Evolutionary conservation across 2,113 vertebrate genomes (phyloP).

Genomic region (Odocoileus hemionus): DNA sequence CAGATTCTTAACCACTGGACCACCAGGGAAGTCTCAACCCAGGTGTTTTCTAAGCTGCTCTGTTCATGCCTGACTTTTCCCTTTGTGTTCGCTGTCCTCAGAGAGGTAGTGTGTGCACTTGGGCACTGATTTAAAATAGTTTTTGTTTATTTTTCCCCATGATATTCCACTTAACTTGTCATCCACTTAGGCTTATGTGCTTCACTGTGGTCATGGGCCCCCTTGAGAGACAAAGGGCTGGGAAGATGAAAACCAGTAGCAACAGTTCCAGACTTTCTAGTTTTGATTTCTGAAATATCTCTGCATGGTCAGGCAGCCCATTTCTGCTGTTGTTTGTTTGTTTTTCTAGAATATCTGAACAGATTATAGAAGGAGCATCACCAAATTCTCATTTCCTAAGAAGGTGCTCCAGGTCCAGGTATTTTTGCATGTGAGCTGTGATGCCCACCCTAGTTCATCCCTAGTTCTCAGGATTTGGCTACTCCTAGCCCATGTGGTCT

Average conservation of each 20-base stretch:
- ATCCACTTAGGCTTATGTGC: neutral
- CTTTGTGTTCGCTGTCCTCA: neutral
- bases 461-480: neutral
- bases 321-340: neutral
- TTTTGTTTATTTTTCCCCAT: neutral
- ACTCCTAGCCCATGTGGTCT: neutral
- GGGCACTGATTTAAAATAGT: neutral
- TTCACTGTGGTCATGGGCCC: fast-evolving
- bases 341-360: neutral
- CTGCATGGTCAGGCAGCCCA: neutral
- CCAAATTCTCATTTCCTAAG: neutral
- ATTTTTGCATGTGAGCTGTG: neutral
- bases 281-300: neutral
- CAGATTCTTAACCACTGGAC: neutral
- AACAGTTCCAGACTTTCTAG: neutral
- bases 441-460: fast-evolving
- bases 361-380: neutral
- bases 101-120: neutral
- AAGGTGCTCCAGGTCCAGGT: fast-evolving
- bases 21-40: neutral
- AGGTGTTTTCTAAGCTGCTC: neutral
- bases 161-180: neutral
- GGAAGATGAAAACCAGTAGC: neutral
- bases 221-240: fast-evolving
- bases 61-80: neutral